Evolutionary conservation across 2,888 invertebrate species (phyloP).

Genomic region (Hydrotaea cyrtoneurina): DNA sequence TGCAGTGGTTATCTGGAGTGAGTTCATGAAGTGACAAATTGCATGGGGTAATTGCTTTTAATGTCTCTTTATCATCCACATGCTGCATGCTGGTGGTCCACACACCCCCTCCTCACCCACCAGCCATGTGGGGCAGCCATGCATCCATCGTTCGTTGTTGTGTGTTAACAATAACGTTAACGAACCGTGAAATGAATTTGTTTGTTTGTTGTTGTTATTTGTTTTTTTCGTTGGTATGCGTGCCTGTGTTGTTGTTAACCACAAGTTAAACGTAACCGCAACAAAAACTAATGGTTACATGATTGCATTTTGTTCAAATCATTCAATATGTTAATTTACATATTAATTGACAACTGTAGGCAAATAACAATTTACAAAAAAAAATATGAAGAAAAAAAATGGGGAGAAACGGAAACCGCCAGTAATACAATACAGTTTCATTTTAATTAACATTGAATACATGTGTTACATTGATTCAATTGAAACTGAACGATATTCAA

Average conservation of each 20-base stretch:
- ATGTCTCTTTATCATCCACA: constrained; percentile 46
- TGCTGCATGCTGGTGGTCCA: constrained; percentile 37
- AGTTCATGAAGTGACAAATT: constrained; percentile 55
- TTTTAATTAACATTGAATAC: constrained; percentile 7
- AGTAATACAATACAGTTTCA: constrained; percentile 20
- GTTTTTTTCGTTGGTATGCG: background rate
- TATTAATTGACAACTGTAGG: constrained; percentile 27
- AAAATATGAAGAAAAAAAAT: background rate
- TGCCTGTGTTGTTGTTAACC: constrained; percentile 23
- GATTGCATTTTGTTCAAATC: constrained; percentile 29
- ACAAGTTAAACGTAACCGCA: constrained; percentile 38
- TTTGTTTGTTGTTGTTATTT: constrained; percentile 22
- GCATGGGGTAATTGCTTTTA: constrained; percentile 55
- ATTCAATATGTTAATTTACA: constrained; percentile 31
- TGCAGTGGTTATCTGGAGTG: background rate
- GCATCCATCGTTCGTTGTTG: background rate
- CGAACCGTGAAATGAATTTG: constrained; percentile 64
- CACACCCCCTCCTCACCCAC: background rate
- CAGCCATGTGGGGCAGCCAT: background rate
- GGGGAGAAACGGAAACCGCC: background rate
- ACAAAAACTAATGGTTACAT: constrained; percentile 5
- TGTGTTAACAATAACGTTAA: constrained; percentile 57
- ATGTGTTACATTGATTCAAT: too few relatives aligned
- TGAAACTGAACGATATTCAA: too few relatives aligned
- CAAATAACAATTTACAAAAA: constrained; percentile 6